These are phyloP conservation scores for Iselma pallidipennis DNA, from an alignment of 2,888 invertebrate genomes.

Conservation along the genomic window DNA sequence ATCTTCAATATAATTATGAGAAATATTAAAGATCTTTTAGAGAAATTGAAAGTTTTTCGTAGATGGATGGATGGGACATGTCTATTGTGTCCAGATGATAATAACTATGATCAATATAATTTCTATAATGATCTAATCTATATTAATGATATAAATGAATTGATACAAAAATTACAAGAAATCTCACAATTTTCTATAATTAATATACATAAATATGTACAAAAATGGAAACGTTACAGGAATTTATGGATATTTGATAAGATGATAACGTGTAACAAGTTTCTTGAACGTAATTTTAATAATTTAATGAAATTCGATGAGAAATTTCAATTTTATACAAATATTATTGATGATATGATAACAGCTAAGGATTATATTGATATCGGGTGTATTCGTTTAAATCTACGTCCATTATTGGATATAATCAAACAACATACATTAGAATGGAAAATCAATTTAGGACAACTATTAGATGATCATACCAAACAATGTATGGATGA, in stretches of 20 bases:
- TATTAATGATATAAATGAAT: slow-evolving; percentile 70
- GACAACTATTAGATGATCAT: slow-evolving; percentile 67
- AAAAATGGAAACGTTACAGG: slow-evolving; percentile 73
- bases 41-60: slow-evolving; percentile 73
- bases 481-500: slow-evolving; percentile 71
- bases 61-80: slow-evolving; percentile 89
- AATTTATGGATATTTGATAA: slow-evolving; percentile 81
- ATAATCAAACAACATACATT: slow-evolving; percentile 73
- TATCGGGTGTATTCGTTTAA: slow-evolving; percentile 72
- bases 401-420: slow-evolving; percentile 71
- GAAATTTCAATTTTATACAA: slow-evolving; percentile 81
- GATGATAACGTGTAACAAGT: slow-evolving; percentile 73
- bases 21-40: slow-evolving; percentile 75
- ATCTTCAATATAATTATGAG: slow-evolving; percentile 77
- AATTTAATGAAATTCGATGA: slow-evolving; percentile 75
- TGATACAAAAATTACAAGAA: slow-evolving; percentile 68
- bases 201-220: slow-evolving; percentile 65
- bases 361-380: slow-evolving; percentile 65
- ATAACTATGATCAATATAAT: slow-evolving; percentile 72
- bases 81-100: slow-evolving; percentile 66
- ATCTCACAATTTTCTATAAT: slow-evolving; percentile 67
- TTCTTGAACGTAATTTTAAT: slow-evolving; percentile 67
- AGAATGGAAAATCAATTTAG: slow-evolving; percentile 80
- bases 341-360: slow-evolving; percentile 62
- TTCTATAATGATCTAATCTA: slow-evolving; percentile 80